Evolutionary conservation across 1,140 invertebrate genomes (phyloP), one percentile per base, ranked within the genome.

Genomic region (Cardiocondyla obscurior): DNA sequence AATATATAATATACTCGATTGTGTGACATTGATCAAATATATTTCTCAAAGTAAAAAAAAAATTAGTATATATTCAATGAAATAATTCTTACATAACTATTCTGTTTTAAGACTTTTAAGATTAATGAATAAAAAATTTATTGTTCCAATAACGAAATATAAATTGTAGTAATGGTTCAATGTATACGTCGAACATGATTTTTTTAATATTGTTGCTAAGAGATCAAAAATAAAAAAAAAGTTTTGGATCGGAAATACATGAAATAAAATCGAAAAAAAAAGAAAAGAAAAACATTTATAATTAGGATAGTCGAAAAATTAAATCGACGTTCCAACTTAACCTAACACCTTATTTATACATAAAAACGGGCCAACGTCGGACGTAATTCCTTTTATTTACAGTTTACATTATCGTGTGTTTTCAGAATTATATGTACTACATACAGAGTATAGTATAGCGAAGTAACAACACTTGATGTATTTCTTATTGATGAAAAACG

Each of bases 1-100:
- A 19, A 28, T n/a, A 46, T 6, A 36, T 65, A 77, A 79, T 55
- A 79, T 22, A 73, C 42, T 73, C 28, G 28, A 81, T 49, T 8
- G 53, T 57, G 28, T 6, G 62, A 39, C 4, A n/a, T n/a, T 22
- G 19, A 64, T 46, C 14, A 44, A 28, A 25, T 55, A 46, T 49
- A 6, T 44, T 46, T 53, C n/a, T n/a, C n/a, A n/a, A n/a, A n/a
- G n/a, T n/a, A n/a, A n/a, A n/a, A n/a, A n/a, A n/a, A n/a, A n/a
- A n/a, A n/a, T 12, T 70, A 36, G 25, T 7, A 5, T 49, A 25
- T 14, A n/a, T n/a, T n/a, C n/a, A 70, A 70, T 33, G n/a, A 70
- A 51, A 51, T 3, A 82, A 64, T 0, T 74, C 42, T 81, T 65
- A 39, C 53, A 57, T 8, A 57, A 42, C 73, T 57, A 69, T 42